Evolutionary conservation across 2,888 invertebrate genomes (phyloP), one percentile per base, ranked within the genome.

Genomic region (Parochlus steinenii): DNA sequence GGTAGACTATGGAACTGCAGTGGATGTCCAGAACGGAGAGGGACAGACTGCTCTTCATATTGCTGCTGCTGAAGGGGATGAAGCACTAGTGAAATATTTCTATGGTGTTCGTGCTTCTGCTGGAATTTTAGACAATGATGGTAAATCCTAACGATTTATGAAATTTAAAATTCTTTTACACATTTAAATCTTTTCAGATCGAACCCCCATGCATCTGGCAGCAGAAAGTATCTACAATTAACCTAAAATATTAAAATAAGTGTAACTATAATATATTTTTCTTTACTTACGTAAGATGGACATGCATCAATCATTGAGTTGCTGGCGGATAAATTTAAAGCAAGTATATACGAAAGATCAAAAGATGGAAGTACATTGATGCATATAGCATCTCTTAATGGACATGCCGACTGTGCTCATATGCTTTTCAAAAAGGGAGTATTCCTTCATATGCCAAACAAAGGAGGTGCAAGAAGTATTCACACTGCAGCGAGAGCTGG

Each of bases 371-470:
- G 89, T 50, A 98, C 98, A 0, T 64, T 98, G 42, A 92, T 98
- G 85, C 98, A 98, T 56, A 92, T 98, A 42, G 97, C 98, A 0
- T 92, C 97, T 0, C 66, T 90, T 41, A 89, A 87, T 53, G 97
- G 98, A 0, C 95, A 97, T 56, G 90, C 97, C 0, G 95, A 95
- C 51, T 97, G 97, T 48, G 97, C 97, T 29, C 82, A 92, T 66
- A 92, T 93, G 74, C 78, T 98, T 41, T 86, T 98, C 59, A 93
- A 92, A 61, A 92, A 95, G 55, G 98, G 98, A 8, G 97, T 98
- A 23, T 97, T 97, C 45, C 69, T 98, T 15, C 92, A 95, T 55
- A 99, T 99, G 97, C 97, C 98, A 41, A 98, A 98, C 58, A 98
- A 97, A 70, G 78, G 71, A 47, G 98, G 98, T 17, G 97, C 97